phyloP scores from a whole-genome alignment of 2,888 invertebrate species.

The Silvanus unidentatus region DNA sequence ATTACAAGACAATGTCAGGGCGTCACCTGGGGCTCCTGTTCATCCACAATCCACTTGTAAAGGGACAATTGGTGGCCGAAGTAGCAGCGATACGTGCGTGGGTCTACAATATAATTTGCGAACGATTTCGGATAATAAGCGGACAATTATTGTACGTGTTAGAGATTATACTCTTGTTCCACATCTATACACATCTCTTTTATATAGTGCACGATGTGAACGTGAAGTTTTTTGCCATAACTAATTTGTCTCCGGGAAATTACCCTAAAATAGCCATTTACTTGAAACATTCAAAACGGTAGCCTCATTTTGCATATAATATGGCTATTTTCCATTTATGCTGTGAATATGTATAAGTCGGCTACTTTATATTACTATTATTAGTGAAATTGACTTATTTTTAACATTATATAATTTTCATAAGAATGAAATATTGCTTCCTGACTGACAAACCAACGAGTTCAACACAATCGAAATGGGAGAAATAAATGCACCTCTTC shows the following conservation, averaged over 20 bases:
- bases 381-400: constrained; percentile 31
- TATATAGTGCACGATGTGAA: too few relatives aligned
- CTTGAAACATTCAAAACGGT: constrained; percentile 14
- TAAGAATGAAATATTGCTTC: too few relatives aligned
- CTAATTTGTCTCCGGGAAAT: too few relatives aligned
- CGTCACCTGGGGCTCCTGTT: constrained; percentile 39
- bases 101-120: constrained; percentile 44
- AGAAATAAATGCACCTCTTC: not conserved
- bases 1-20: constrained; percentile 40
- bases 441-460: too few relatives aligned
- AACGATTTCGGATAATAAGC: not conserved
- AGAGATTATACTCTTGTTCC: too few relatives aligned
- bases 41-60: constrained; percentile 30
- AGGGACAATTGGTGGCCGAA: constrained; percentile 17
- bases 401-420: constrained; percentile 1
- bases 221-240: too few relatives aligned
- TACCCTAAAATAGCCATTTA: constrained; percentile 6
- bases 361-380: constrained; percentile 31
- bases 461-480: too few relatives aligned
- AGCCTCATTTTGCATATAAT: constrained; percentile 16
- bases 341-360: constrained; percentile 14
- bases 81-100: constrained; percentile 40
- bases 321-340: constrained; percentile 27
- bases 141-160: not conserved
- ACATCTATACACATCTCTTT: too few relatives aligned